Evolutionary conservation across 1,140 invertebrate genomes (phyloP), one percentile per base, ranked within the genome.

Genomic region (Hyposmocoma kahamanoa): DNA sequence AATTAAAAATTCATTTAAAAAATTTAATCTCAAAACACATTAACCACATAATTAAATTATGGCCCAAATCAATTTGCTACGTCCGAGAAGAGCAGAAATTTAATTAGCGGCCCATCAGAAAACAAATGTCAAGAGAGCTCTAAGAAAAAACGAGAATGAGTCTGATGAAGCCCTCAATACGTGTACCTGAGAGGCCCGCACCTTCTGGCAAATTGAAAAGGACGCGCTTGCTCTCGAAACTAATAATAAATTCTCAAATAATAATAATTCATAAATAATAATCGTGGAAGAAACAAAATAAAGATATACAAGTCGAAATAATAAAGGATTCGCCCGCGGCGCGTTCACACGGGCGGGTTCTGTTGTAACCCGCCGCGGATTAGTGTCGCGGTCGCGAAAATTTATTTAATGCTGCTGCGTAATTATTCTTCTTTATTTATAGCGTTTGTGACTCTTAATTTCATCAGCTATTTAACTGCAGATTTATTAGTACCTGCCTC

Each of bases 231-330:
- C 72, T 69, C 72, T 62, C 59, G 53, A 41, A 73, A 62, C 54
- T 81, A 77, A 84, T 84, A 84, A 84, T 84, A 82, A 76, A 82
- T 78, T 72, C 67, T 68, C 74, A 81, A 84, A 84, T 84, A 84
- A 82, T 84, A 84, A 81, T 84, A 84, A 84, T 84, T 78, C 81
- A 82, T 82, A 84, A 81, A 84, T 84, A 84, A 84, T 84, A 84
- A 82, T 81, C 76, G 72, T 73, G 74, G 54, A 59, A 54, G 70
- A 69, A 69, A 73, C 63, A 76, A 82, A 81, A 83, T 82, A 82
- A 84, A 79, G 81, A 80, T 78, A 73, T 74, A 75, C 77, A 80
- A 72, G 68, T 79, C 78, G 69, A 75, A 82, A 84, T 81, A 84
- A 82, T 84, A 82, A 84, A 84, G 81, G 76, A 84, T 84, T 84